phyloP scores from a whole-genome alignment of 2,113 vertebrate genomes.

The Gopherus evgoodei region DNA sequence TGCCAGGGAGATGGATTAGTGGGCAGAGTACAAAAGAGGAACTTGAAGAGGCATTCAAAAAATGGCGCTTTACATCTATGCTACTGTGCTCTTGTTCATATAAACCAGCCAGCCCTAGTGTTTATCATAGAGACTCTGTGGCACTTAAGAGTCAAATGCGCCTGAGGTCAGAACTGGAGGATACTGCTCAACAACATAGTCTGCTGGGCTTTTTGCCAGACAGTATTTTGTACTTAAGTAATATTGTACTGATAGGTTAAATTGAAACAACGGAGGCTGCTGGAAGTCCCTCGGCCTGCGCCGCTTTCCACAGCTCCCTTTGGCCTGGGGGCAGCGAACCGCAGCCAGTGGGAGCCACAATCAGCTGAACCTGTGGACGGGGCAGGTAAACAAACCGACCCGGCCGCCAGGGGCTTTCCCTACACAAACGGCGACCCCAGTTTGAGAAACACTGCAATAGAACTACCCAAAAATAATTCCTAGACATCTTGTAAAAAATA shows the following conservation, averaged over 20 bases:
- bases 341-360: too few relatives aligned
- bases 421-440: too few relatives aligned
- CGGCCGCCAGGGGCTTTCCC: too few relatives aligned
- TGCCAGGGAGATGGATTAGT: neutral
- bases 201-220: neutral
- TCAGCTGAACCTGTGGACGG: too few relatives aligned
- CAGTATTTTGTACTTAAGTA: neutral
- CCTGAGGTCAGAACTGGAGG: neutral
- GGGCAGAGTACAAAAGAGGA: neutral
- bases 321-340: too few relatives aligned
- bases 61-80: neutral
- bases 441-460: too few relatives aligned
- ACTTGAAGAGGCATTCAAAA: rapidly evolving
- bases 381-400: too few relatives aligned
- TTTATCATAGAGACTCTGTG: rapidly evolving
- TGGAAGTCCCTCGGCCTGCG: too few relatives aligned
- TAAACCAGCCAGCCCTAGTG: neutral
- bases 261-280: neutral
- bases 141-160: rapidly evolving
- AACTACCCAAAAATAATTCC: too few relatives aligned
- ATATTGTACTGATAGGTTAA: neutral
- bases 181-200: neutral
- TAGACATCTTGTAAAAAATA: too few relatives aligned
- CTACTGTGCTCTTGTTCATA: rapidly evolving
- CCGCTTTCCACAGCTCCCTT: too few relatives aligned